Percentiles rank a stretch among this genome's conserved stretches.
Conservation (phyloP, 2,113 vertebrate species). For the Paradoxurus hermaphroditus region DNA sequence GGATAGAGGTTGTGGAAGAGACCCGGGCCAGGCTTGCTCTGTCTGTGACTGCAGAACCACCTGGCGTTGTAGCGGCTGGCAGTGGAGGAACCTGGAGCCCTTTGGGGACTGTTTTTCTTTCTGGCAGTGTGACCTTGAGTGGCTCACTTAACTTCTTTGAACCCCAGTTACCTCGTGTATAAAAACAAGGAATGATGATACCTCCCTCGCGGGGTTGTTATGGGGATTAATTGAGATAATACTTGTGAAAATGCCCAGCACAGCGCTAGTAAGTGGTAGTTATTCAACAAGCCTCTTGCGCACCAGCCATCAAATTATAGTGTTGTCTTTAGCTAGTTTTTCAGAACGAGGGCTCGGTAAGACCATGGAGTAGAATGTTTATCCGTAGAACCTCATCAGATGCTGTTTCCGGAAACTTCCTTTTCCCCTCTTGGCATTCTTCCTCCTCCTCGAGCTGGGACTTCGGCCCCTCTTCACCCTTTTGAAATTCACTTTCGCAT, state of each 20-base stretch:
- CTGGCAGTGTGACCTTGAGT: not conserved
- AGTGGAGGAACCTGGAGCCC: not conserved
- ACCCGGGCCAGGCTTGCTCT: not conserved
- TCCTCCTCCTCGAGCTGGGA: not conserved
- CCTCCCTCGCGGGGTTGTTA: not conserved
- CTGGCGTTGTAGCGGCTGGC: not conserved
- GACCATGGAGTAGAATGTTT: not conserved
- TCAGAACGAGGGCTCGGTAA: not conserved
- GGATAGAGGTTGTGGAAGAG: not conserved
- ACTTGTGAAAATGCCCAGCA: not conserved
- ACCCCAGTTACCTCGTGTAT: not conserved
- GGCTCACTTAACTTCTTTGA: not conserved
- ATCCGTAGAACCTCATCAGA: not conserved
- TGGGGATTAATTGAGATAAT: not conserved
- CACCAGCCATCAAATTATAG: rapidly evolving
- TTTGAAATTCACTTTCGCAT: not conserved
- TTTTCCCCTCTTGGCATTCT: not conserved
- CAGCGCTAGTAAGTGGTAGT: not conserved
- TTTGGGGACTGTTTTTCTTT: not conserved
- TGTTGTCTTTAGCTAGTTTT: not conserved
- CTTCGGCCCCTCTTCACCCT: not conserved
- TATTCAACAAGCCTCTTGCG: not conserved
- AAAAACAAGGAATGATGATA: not conserved
- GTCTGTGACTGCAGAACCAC: not conserved
- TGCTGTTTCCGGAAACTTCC: not conserved